Conservation (phyloP, 1,140 invertebrate genomes). For the Bombus superbus region DNA sequence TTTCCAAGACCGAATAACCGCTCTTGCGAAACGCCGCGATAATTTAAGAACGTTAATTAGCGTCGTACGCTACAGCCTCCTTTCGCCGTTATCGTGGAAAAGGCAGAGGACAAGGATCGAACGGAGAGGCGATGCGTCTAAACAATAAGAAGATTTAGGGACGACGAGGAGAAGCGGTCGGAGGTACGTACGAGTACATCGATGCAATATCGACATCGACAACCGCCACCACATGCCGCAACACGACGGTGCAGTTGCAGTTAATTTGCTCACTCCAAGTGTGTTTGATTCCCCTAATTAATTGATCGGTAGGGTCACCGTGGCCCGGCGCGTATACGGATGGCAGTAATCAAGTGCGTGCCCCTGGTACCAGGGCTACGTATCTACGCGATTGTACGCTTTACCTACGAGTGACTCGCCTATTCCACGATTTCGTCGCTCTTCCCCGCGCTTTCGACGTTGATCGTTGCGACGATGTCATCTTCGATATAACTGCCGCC, state of each 20-base stretch:
- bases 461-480: background rate
- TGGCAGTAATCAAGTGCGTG: conserved; percentile 78
- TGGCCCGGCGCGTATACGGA: conserved; percentile 72
- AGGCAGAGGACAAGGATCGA: background rate
- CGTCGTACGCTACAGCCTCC: background rate
- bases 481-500: background rate
- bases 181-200: conserved; percentile 1
- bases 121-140: too few relatives aligned
- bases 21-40: background rate
- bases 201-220: conserved; percentile 56
- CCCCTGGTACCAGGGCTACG: conserved; percentile 67
- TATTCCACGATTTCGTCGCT: background rate
- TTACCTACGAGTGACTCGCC: background rate
- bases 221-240: conserved; percentile 77
- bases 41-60: background rate
- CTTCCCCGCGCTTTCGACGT: background rate
- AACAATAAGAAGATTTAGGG: background rate
- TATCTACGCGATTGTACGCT: conserved; percentile 26
- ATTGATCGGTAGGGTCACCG: conserved; percentile 81
- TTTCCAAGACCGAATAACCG: background rate
- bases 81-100: background rate
- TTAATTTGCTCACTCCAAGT: conserved; percentile 83
- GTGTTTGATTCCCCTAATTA: conserved; percentile 83
- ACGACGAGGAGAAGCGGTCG: background rate
- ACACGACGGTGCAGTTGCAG: conserved; percentile 79